Evolutionary conservation across 92 coral and sea anemone species (phyloP).

Genomic region (Porites evermanni): DNA sequence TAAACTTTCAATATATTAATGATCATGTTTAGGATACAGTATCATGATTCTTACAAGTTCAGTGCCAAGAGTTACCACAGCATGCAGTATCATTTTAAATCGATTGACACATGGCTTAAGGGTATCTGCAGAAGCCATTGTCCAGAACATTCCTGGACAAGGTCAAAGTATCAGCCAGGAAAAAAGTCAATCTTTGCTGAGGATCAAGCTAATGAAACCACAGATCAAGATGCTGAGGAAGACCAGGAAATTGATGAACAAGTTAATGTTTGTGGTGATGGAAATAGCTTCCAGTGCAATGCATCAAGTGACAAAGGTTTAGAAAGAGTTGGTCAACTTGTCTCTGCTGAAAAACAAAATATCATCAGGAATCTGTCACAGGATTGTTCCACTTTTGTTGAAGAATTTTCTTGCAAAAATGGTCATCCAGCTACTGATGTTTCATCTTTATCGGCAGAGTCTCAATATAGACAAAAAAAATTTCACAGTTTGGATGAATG

Average conservation of each 20-base stretch:
- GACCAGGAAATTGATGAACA: conserved; percentile 60
- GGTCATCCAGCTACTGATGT: not conserved
- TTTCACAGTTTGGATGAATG: conserved; percentile 32
- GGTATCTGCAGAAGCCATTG: conserved; percentile 95
- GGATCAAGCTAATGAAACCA: conserved; percentile 56
- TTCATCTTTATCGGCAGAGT: not conserved
- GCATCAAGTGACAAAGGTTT: not conserved
- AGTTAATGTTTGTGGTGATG: not conserved
- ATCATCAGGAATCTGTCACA: not conserved
- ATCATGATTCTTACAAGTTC: conserved; percentile 90
- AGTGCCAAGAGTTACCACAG: conserved; percentile 93
- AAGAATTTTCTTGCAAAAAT: not conserved
- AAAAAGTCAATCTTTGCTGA: conserved; percentile 88
- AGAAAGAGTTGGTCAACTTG: not conserved
- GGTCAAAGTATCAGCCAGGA: conserved; percentile 79
- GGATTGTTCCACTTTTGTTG: too few species aligned
- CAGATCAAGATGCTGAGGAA: conserved; percentile 71
- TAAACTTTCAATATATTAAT: not conserved
- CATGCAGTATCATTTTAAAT: conserved; percentile 93
- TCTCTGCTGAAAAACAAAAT: not conserved
- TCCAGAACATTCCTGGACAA: conserved; percentile 83
- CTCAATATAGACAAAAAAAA: not conserved
- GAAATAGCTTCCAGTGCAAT: not conserved
- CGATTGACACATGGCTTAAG: conserved; percentile 94
- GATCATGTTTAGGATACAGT: conserved; percentile 74